Evolutionary conservation across 2,113 vertebrate species (phyloP), one percentile per base, ranked within the genome.

Genomic region (Canis aureus): DNA sequence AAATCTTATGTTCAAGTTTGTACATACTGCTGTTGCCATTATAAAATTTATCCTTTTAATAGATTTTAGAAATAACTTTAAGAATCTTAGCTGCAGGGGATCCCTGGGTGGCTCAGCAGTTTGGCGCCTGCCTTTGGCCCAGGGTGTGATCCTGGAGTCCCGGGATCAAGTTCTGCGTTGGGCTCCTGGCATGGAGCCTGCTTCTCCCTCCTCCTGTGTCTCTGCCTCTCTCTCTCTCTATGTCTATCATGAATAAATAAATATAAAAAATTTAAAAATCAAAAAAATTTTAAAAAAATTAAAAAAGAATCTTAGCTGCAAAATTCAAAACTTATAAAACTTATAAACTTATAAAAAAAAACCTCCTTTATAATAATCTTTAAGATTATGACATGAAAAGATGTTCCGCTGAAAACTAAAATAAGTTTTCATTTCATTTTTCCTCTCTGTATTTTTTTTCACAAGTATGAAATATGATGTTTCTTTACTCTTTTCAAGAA

Each of bases 321-420:
- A 7, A 91, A 91, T 76, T 74, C 32, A 94, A 73, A 96, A n/a
- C n/a, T n/a, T n/a, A n/a, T n/a, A n/a, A n/a, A n/a, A n/a, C n/a
- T n/a, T n/a, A n/a, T n/a, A n/a, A n/a, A n/a, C 35, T 60, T 79
- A 89, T 69, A 82, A 86, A 43, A 43, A 43, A 43, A 73, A 96
- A 53, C 32, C n/a, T 71, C 32, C 35, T 23, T 60, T 79, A 89
- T 69, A 82, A 90, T 74, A 55, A 16, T 74, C 32, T 84, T 90
- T 49, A 76, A 64, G 53, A 71, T 89, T 89, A 64, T 89, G 35
- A 67, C 76, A 55, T 67, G 51, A 53, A 92, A 95, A 95, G 23
- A 35, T 69, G 16, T 57, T 80, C 64, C 38, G 87, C 73, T 93
- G 59, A 86, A 95, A 91, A 94, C 22, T 57, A 32, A 57, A 79